Base-by-base conservation (phyloP, 2,888 invertebrate species). In the Scaptomyza reducta region DNA sequence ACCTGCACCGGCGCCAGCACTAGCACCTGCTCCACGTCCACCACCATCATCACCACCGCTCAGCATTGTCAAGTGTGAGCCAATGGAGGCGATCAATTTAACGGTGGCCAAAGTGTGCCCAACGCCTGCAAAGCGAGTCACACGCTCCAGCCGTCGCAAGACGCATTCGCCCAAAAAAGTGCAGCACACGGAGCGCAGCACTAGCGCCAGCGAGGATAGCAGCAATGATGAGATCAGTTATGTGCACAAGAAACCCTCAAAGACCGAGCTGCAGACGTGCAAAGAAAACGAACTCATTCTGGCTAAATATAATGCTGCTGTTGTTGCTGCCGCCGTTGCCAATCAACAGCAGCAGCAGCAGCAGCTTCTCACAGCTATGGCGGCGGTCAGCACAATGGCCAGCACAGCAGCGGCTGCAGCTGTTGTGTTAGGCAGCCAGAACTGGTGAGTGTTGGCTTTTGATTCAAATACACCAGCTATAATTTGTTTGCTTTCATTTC, bases 241-340 rank as follows among this genome's bases (percentile, higher is more conserved):
- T 29, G 11, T 62, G 18, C 55, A 41, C 1, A 53, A 53, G 40
- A 84, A 84, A 25, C 76, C 78, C 16, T 18, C 70, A 7, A 77
- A 71, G 59, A 64, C 33, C 42, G 68, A 70, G 27, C 54, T 66
- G 44, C 65, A 64, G 62, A 74, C 63, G 7, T 64, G 59, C 66
- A 80, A 85, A 45, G 80, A 85, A 16, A 85, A 85, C 44, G 87
- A 85, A 38, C 67, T 87, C 0, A 73, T 87, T 16, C n/a, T 85
- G 56, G 87, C 87, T 58, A 85, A 85, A 33, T 85, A 79, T 38
- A 85, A 85, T 66, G 82, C 86, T 0, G 81, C 82, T n/a, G 80
- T 74, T 6, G 80, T 77, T 6, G 77, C 83, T 16, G 80, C 84
- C 6, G 73, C 80, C 25, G 80, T 80, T 6, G 76, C 80, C 16